Evolutionary conservation across 2,113 vertebrate genomes (phyloP), one percentile per base, ranked within the genome.

Genomic region (Cinclus cinclus): DNA sequence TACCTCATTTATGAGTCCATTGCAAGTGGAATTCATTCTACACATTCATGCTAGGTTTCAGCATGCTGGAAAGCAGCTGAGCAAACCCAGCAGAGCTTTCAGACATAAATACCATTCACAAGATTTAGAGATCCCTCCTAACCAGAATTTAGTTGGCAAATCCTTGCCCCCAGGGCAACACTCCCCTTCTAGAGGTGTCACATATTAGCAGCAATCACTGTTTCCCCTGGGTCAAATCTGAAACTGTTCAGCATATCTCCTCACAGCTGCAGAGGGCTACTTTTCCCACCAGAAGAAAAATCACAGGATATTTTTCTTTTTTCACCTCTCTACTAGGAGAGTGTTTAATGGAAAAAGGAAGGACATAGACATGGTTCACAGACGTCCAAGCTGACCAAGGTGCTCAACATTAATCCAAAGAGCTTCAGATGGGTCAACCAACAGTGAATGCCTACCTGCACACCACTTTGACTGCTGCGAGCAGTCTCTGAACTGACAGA

Each of bases 31-130:
- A 73, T 87, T 96, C 42, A 76, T 75, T 75, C 80, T 89, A 60
- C 4, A 3, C 88, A 46, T 56, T 90, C 83, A 71, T 30, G 60
- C 44, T 78, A 63, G 44, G 92, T 95, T 92, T 87, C 65, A 93
- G 95, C 80, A 78, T 86, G 93, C 80, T 65, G 49, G 37, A 89
- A 94, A 92, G 86, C 89, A 92, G 88, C 90, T 94, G 82, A 96
- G 83, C 79, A 96, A 94, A 94, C 44, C 12, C 50, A 71, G 47
- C 37, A 90, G 58, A 87, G 60, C 76, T 73, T 49, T 90, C 49
- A 84, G 69, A 58, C 62, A 33, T 67, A 71, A 83, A 65, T 12
- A 42, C 15, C 35, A 35, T 55, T 89, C 53, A 56, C 11, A 89
- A 50, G 44, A 89, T 60, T 86, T 53, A 90, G 68, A 80, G 12